These are phyloP conservation scores for Volucella inflata DNA, from an alignment of 2,888 invertebrate species.

Conservation along the genomic window DNA sequence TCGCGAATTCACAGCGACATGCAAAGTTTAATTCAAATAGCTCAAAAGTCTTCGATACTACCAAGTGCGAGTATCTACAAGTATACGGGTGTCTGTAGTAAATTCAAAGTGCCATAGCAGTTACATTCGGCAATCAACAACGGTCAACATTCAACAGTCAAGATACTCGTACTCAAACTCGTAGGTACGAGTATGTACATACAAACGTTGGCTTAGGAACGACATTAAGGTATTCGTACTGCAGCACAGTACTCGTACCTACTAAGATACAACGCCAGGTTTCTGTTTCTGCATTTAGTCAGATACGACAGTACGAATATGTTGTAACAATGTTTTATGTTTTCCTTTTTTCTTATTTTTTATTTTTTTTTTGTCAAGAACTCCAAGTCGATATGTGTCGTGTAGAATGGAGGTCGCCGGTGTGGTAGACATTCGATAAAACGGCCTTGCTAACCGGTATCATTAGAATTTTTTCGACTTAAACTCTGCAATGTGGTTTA, in stretches of 20 bases:
- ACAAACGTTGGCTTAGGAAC: slow-evolving; percentile 9
- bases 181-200: no score
- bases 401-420: no score
- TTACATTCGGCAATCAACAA: slow-evolving; percentile 4
- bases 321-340: no score
- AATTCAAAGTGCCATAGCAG: no score
- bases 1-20: slow-evolving; percentile 44
- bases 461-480: slow-evolving; percentile 35
- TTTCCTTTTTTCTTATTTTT: no score
- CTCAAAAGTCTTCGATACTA: neutral
- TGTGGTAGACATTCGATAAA: slow-evolving; percentile 30
- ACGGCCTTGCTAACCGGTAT: slow-evolving; percentile 40
- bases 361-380: slow-evolving; percentile 48
- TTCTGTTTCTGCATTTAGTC: no score
- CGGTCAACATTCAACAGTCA: no score
- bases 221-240: slow-evolving; percentile 20
- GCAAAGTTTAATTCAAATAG: slow-evolving; percentile 26
- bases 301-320: no score
- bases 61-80: neutral
- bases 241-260: no score
- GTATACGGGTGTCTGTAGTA: no score
- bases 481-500: neutral
- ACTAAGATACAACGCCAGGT: no score
- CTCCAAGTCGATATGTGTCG: slow-evolving; percentile 4
- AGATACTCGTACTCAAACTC: no score